Evolutionary conservation across 2,113 vertebrate species (phyloP).

Genomic region (Heptranchias perlo): DNA sequence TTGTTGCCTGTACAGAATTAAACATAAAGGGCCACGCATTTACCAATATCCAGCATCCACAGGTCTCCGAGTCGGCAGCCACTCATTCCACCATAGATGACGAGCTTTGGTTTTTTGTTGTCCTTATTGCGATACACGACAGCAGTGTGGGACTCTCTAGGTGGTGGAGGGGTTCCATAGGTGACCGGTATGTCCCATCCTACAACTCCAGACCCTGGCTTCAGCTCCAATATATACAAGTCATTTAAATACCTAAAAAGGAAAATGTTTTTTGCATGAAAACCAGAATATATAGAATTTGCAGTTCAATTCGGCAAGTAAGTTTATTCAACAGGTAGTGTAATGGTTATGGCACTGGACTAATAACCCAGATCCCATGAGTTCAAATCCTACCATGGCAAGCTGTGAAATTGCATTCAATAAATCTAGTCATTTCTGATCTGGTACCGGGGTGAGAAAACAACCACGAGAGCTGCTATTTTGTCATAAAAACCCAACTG

Average conservation of each 20-base stretch:
- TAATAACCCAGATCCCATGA: neutral
- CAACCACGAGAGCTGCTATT: neutral
- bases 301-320: neutral
- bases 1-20: neutral
- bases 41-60: conserved; percentile 40
- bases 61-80: conserved; percentile 40
- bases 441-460: neutral
- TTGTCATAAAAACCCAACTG: neutral
- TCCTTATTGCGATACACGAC: conserved; percentile 32
- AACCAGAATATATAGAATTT: neutral
- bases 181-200: conserved; percentile 41
- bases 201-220: conserved; percentile 38
- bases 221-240: conserved; percentile 39
- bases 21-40: too few relatives aligned
- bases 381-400: neutral
- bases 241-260: conserved; percentile 39
- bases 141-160: conserved; percentile 39
- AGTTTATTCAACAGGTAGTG: neutral
- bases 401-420: neutral
- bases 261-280: neutral
- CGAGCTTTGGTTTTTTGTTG: conserved; percentile 16
- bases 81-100: conserved; percentile 41
- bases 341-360: neutral
- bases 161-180: conserved; percentile 34
- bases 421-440: neutral